Evolutionary conservation across 2,888 invertebrate genomes (phyloP).

Genomic region (Tribolium freemani): DNA sequence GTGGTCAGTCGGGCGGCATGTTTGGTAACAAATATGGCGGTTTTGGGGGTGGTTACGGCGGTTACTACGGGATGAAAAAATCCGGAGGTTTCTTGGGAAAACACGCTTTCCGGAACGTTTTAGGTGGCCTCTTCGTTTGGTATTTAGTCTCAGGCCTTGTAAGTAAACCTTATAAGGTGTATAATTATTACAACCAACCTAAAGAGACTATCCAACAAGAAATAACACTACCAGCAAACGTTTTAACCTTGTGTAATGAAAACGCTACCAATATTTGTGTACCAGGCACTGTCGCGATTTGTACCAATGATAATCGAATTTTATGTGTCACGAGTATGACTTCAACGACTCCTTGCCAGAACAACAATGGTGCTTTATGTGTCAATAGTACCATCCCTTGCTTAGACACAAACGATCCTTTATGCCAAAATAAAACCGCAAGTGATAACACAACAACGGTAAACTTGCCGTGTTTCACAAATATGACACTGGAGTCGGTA

Average conservation of each 20-base stretch:
- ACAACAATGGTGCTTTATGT: slow-evolving; percentile 56
- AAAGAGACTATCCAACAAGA: slow-evolving; percentile 57
- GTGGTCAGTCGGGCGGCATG: slow-evolving; percentile 23
- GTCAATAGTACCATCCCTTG: slow-evolving; percentile 59
- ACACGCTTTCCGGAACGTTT: slow-evolving; percentile 59
- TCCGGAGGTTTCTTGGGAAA: slow-evolving; percentile 57
- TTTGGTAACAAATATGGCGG: slow-evolving; percentile 44
- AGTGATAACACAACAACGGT: slow-evolving; percentile 53
- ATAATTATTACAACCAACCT: slow-evolving; percentile 63
- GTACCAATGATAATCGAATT: slow-evolving; percentile 61
- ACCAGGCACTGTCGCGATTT: slow-evolving; percentile 59
- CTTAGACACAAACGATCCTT: slow-evolving; percentile 52
- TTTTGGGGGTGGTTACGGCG: slow-evolving; percentile 48
- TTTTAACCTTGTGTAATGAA: slow-evolving; percentile 60
- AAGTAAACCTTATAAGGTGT: slow-evolving; percentile 59
- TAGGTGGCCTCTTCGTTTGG: slow-evolving; percentile 62
- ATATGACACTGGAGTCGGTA: slow-evolving; percentile 57
- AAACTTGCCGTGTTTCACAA: slow-evolving; percentile 62
- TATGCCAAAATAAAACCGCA: slow-evolving; percentile 56
- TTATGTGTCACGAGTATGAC: slow-evolving; percentile 61
- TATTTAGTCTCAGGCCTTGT: slow-evolving; percentile 58
- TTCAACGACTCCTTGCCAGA: slow-evolving; percentile 57
- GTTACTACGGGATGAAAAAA: slow-evolving; percentile 48
- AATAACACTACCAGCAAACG: slow-evolving; percentile 60
- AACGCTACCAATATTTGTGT: slow-evolving; percentile 61